Conservation (phyloP, 2,797 vertebrate genomes). For the Bradypodion ventrale region DNA sequence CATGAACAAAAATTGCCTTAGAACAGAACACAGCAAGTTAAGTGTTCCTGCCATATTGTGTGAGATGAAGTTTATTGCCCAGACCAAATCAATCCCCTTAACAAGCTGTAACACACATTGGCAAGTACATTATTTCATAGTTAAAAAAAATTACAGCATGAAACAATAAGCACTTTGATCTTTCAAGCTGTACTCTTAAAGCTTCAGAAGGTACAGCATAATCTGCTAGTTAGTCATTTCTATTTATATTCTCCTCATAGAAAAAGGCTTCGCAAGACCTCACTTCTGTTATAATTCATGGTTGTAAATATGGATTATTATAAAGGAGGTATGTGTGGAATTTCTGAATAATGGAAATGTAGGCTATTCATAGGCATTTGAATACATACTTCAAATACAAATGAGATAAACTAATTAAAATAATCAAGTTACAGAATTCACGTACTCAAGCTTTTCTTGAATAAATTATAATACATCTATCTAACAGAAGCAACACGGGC, state of each 20-base stretch:
- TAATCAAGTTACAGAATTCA: background rate
- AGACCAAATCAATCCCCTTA: conserved; percentile 77
- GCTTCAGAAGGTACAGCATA: conserved; percentile 52
- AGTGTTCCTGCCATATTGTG: conserved; percentile 76
- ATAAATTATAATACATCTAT: conserved; percentile 6
- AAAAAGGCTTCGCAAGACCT: conserved; percentile 34
- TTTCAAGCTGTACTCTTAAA: conserved; percentile 61
- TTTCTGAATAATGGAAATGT: conserved; percentile 34
- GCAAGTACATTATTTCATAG: conserved; percentile 75
- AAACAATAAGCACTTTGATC: conserved; percentile 76
- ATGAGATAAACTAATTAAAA: conserved; percentile 16
- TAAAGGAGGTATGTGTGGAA: conserved; percentile 8
- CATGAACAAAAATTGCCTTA: conserved; percentile 79
- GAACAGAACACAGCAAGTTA: conserved; percentile 78
- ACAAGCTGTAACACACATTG: conserved; percentile 72
- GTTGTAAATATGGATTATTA: background rate
- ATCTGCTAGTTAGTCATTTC: conserved; percentile 39
- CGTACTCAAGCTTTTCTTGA: background rate
- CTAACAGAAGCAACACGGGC: conserved; percentile 8
- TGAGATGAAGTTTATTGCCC: conserved; percentile 80
- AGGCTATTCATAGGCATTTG: conserved; percentile 35
- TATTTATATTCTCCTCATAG: conserved; percentile 49
- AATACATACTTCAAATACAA: conserved; percentile 24
- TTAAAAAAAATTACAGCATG: conserved; percentile 71
- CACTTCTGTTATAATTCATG: conserved; percentile 25